Percentiles rank a stretch among this genome's conserved stretches.
phyloP scores from a whole-genome alignment of 2,888 invertebrate species.

The Dichetophora obliterata region DNA sequence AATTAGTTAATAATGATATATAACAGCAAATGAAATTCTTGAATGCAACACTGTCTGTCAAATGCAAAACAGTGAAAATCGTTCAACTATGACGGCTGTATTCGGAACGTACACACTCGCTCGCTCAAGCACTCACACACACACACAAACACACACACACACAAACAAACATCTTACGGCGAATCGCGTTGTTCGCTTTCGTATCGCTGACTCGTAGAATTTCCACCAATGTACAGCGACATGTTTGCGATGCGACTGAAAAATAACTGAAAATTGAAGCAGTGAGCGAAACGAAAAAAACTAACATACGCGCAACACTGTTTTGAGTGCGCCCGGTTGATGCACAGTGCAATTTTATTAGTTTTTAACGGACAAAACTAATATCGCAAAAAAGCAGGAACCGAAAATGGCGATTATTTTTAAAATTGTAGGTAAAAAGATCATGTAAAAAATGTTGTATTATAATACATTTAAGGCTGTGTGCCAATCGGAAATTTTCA shows the following conservation, averaged over 20 bases:
- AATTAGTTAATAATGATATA: neutral
- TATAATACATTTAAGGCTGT: too few species aligned
- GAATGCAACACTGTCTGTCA: neutral
- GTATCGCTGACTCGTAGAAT: neutral
- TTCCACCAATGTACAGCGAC: conserved; percentile 5
- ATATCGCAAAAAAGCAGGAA: too few species aligned
- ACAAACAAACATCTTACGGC: neutral
- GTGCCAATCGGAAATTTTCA: too few species aligned
- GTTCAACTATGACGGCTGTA: conserved; percentile 20
- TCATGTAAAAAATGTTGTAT: too few species aligned
- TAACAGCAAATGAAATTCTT: neutral
- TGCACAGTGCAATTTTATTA: too few species aligned
- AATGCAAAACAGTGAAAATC: neutral
- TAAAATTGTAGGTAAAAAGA: too few species aligned
- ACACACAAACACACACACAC: neutral
- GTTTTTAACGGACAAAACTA: too few species aligned
- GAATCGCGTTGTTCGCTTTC: neutral
- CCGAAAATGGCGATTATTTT: too few species aligned
- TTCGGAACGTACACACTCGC: neutral
- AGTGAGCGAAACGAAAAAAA: conserved; percentile 7
- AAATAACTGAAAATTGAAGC: too few species aligned
- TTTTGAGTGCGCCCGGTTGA: neutral
- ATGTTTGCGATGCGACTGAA: conserved; percentile 34
- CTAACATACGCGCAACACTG: neutral
- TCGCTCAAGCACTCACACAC: neutral